Percentiles rank a stretch among this genome's conserved stretches.
Evolutionary conservation across 2,113 vertebrate genomes (phyloP).

Genomic region (Tetraodon nigroviridis): DNA sequence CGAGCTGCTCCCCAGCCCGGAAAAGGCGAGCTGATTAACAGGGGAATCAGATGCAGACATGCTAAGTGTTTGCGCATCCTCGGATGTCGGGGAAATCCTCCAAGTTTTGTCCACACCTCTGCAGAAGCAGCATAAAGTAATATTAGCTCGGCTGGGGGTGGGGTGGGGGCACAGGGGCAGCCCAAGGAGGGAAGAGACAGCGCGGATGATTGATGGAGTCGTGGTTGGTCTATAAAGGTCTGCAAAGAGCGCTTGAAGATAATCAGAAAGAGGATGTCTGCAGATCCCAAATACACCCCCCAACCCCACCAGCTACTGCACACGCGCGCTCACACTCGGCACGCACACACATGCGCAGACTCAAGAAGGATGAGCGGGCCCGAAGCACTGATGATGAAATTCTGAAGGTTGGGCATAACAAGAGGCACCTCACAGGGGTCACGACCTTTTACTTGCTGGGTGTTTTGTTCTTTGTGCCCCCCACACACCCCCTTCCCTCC

Average conservation of each 20-base stretch:
- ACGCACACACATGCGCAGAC: conserved; percentile 52
- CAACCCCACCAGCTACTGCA: conserved; percentile 3
- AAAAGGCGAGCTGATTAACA: neutral
- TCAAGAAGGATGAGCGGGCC: conserved; percentile 84
- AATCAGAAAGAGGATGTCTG: conserved; percentile 95
- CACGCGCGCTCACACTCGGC: conserved; percentile 19
- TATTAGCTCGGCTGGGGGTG: conserved; percentile 36
- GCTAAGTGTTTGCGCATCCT: no score
- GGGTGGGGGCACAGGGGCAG: conserved; percentile 72
- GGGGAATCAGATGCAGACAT: neutral
- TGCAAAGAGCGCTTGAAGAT: conserved; percentile 91
- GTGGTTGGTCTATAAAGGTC: conserved; percentile 97
- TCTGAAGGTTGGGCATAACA: conserved; percentile 99
- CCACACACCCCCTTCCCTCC: conserved; percentile 11
- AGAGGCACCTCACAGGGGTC: conserved; percentile 96
- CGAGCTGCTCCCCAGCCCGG: conserved; percentile 47
- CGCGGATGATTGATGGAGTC: conserved; percentile 96
- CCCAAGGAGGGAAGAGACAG: conserved; percentile 72
- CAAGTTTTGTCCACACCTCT: neutral
- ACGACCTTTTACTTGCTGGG: conserved; percentile 79
- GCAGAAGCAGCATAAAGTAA: conserved; percentile 46
- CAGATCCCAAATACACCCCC: conserved; percentile 54
- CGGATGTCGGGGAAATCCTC: no score
- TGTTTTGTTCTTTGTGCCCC: conserved; percentile 69
- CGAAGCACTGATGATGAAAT: conserved; percentile 96